Evolutionary conservation across 2,888 invertebrate species (phyloP), one percentile per base, ranked within the genome.

Genomic region (Notodonta dromedarius): DNA sequence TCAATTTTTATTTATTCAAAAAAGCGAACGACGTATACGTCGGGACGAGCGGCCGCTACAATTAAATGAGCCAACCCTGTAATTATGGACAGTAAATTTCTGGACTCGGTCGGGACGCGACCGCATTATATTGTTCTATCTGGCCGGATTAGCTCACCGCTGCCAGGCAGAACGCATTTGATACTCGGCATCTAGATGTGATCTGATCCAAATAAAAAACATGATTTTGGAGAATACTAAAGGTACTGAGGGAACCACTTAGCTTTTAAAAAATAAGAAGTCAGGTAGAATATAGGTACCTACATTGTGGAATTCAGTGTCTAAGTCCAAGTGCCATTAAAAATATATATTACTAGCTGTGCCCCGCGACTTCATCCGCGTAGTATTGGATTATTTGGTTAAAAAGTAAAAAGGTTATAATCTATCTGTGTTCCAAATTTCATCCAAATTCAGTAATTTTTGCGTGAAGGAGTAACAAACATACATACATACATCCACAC

Each of bases 51-150:
- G 81, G 54, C 92, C 89, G 89, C 95, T 95, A 96, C 96, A 96
- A 96, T 96, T 96, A 96, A 96, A 95, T 95, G 95, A 94, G 94
- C 91, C 94, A 95, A 96, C 96, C 96, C 96, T 96, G 95, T 96
- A 96, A 96, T 96, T 96, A 96, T 95, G 96, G 96, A 94, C 96
- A 96, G 96, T 96, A 96, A 96, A 96, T 96, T 95, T 95, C 95
- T 95, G 94, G 95, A 95, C 94, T 94, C 94, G 94, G 94, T 94
- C 93, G 90, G 88, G 82, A 84, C 84, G 78, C 80, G 83, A 77
- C 82, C 75, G 77, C 80, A 76, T 87, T n/a, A 87, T 90, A 91
- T 91, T 91, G 90, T 90, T 92, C 90, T 93, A 90, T 93, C 91
- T 88, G 77, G 73, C 70, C 70, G 72, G 90, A 89, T 91, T 89